A percentile compares a stretch with the other conserved stretches of the same genome.
These are phyloP conservation scores for Dicerorhinus sumatrensis DNA, from an alignment of 2,113 vertebrate genomes.

Conservation along the genomic window DNA sequence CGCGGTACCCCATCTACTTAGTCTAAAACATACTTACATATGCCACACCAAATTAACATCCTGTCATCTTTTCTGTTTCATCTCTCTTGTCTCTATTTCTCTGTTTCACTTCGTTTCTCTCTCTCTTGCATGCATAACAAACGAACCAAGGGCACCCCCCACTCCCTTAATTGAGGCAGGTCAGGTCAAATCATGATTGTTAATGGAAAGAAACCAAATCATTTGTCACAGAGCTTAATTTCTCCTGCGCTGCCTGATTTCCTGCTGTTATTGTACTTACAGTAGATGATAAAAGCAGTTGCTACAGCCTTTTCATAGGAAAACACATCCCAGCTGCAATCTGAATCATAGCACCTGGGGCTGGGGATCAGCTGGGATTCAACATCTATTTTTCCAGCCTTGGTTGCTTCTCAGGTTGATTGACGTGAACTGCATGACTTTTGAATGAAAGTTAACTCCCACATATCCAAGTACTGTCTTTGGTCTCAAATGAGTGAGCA, in stretches of 20 bases:
- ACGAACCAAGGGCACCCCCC: constrained; percentile 47
- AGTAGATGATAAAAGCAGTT: constrained; percentile 86
- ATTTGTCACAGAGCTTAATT: constrained; percentile 78
- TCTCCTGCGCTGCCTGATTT: constrained; percentile 76
- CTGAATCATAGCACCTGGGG: constrained; percentile 85
- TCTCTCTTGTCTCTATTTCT: background rate
- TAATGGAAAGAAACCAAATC: constrained; percentile 80
- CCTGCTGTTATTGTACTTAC: constrained; percentile 86
- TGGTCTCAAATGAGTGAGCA: constrained; percentile 61
- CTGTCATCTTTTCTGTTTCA: constrained; percentile 70
- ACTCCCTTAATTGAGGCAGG: constrained; percentile 70
- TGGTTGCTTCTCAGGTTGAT: constrained; percentile 69
- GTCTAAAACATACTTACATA: constrained; percentile 55
- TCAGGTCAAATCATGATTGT: constrained; percentile 83
- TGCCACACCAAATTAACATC: constrained; percentile 70
- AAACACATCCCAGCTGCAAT: constrained; percentile 88
- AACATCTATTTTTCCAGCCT: constrained; percentile 76
- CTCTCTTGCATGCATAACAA: constrained; percentile 44
- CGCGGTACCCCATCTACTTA: background rate
- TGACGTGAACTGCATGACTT: constrained; percentile 65
- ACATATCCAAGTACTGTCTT: constrained; percentile 50
- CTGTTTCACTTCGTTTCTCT: background rate
- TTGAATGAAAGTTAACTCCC: constrained; percentile 69
- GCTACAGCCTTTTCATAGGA: constrained; percentile 83
- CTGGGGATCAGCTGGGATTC: constrained; percentile 72